Conservation (phyloP, 2,888 invertebrate species). For the Phlogophora meticulosa region DNA sequence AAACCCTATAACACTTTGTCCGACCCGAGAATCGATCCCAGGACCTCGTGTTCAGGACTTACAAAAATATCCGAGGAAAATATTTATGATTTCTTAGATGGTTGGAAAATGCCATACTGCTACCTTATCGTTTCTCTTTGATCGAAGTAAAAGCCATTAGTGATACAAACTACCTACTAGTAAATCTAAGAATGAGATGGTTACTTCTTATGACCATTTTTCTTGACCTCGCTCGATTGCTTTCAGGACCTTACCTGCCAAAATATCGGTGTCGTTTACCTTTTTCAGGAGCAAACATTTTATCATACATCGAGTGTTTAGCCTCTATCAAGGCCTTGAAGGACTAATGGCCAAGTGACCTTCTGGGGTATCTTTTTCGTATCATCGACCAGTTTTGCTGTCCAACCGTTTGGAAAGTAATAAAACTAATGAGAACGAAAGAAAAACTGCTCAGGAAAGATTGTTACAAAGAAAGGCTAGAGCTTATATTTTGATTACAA, state of each 20-base stretch:
- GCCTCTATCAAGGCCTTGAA: constrained; percentile 7
- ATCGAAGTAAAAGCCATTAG: background rate
- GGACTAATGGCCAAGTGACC: constrained; percentile 5
- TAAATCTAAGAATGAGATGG: background rate
- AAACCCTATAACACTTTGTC: too few species aligned
- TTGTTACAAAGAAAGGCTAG: constrained; percentile 12
- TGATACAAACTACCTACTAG: background rate
- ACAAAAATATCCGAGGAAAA: background rate
- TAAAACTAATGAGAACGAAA: constrained; percentile 52
- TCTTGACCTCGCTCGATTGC: background rate
- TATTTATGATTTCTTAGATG: background rate
- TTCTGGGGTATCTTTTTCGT: constrained; percentile 28
- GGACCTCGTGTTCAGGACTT: too few species aligned
- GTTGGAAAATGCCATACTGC: background rate
- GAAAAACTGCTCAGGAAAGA: constrained; percentile 38
- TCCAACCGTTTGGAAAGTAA: constrained; percentile 51
- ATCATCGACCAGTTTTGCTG: constrained; percentile 29
- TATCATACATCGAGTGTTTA: constrained; percentile 17
- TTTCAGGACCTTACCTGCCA: constrained; percentile 16
- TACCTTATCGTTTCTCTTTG: background rate
- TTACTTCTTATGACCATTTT: background rate
- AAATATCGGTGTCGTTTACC: constrained; percentile 27
- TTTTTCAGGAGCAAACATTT: constrained; percentile 36
- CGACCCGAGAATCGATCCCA: too few species aligned
- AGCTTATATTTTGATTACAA: background rate